A percentile compares a stretch with the other conserved stretches of the same genome.
Conservation (phyloP, 2,113 vertebrate genomes). For the Planiliza haematocheilus region DNA sequence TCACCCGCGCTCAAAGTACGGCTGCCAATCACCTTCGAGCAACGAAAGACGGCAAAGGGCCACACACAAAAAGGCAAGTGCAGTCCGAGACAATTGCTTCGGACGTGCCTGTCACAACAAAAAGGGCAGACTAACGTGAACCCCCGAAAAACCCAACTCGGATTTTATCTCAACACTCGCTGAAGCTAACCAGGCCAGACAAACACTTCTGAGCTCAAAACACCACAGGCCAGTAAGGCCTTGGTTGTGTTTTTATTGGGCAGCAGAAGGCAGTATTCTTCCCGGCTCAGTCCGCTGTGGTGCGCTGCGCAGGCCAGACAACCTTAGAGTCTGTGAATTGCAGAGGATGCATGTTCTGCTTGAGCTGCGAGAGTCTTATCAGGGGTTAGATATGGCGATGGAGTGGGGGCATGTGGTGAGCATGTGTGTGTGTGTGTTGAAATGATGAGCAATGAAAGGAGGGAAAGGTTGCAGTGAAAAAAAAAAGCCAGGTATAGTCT, state of each 20-base stretch:
- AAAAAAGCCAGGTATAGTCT: background rate
- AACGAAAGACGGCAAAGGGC: constrained; percentile 9
- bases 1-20: background rate
- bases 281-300: constrained; percentile 1
- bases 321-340: constrained; percentile 25
- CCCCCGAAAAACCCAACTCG: constrained; percentile 14
- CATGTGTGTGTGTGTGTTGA: constrained; percentile 31
- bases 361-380: constrained; percentile 49
- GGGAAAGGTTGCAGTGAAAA: constrained; percentile 11
- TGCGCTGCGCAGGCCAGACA: constrained; percentile 13
- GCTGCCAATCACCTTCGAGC: background rate
- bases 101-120: constrained; percentile 37
- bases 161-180: constrained; percentile 22
- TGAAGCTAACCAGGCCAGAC: background rate
- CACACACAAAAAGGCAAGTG: constrained; percentile 21
- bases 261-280: constrained; percentile 16
- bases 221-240: background rate
- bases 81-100: constrained; percentile 14
- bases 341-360: constrained; percentile 35
- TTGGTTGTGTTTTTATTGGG: constrained; percentile 14
- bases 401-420: constrained; percentile 42
- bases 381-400: constrained; percentile 43
- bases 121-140: constrained; percentile 13
- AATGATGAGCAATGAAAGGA: constrained; percentile 44
- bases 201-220: constrained; percentile 13